Conservation (phyloP, 1,140 invertebrate genomes). For the Venturia canescens region DNA sequence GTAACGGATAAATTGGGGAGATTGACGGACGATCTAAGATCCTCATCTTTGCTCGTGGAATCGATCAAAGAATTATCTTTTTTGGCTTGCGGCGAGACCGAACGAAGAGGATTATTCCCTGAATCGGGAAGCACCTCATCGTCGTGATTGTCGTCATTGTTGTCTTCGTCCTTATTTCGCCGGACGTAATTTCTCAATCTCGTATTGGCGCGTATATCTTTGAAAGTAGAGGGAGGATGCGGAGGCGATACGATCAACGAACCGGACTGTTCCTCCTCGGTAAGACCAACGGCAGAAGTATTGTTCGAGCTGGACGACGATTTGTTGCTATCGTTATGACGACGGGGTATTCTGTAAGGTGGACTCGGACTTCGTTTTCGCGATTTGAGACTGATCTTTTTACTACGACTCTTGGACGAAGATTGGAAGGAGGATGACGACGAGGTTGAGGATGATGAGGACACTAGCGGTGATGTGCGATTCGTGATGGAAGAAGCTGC, state of each 20-base stretch:
- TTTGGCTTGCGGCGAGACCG: background rate
- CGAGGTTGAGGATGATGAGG: conserved; percentile 64
- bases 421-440: conserved; percentile 54
- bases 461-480: conserved; percentile 45
- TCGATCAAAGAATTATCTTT: conserved; percentile 58
- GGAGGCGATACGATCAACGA: conserved; percentile 73
- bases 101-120: too few species aligned
- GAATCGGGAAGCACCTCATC: background rate
- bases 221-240: conserved; percentile 76
- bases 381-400: conserved; percentile 61
- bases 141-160: conserved; percentile 72
- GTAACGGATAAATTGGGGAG: conserved; percentile 58
- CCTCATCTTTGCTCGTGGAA: conserved; percentile 73
- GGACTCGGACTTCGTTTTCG: conserved; percentile 71
- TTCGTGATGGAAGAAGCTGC: background rate
- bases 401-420: conserved; percentile 68
- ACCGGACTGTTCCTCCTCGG: conserved; percentile 75
- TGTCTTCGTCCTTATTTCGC: conserved; percentile 78
- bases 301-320: conserved; percentile 52
- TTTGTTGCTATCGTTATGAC: conserved; percentile 59
- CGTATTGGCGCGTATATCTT: conserved; percentile 79
- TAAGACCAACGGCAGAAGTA: conserved; percentile 65
- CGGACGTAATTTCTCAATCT: conserved; percentile 82
- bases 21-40: conserved; percentile 68
- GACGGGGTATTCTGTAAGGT: conserved; percentile 73